Conservation (phyloP, 1,140 invertebrate genomes). For the Bombyx mori region ASM3026992v2 NC_085124.1:278001-278500, state of each 20-base stretch:
- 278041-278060: background rate
- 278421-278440: background rate
- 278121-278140: background rate
- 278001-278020: slow-evolving; percentile 4
- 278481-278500: background rate
- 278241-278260: background rate
- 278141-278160: background rate
- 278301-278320: background rate
- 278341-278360: background rate
- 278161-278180: background rate
- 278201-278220: background rate
- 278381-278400: slow-evolving; percentile 4
- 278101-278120: background rate
- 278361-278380: background rate
- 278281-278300: background rate
- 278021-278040: slow-evolving; percentile 10
- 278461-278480: background rate
- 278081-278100: background rate
- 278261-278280: background rate
- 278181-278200: slow-evolving; percentile 1
- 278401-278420: background rate
- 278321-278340: background rate
- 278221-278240: background rate
- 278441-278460: background rate
- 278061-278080: background rate